phyloP scores from a whole-genome alignment of 1,140 invertebrate species.

The Schlechtendalia chinensis region DNA sequence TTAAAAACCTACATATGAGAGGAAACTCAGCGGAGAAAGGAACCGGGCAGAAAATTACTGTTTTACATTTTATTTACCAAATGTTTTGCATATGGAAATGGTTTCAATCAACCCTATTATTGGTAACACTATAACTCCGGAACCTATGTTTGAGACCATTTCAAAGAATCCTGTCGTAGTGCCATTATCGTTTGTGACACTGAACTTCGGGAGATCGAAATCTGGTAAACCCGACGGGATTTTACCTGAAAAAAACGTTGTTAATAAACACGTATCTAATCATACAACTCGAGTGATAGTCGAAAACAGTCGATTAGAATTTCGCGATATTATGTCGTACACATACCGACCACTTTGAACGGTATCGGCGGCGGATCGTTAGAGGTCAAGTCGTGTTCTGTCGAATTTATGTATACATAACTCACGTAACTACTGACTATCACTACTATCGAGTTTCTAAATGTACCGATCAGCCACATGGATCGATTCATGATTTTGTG shows the following conservation, averaged over 20 bases:
- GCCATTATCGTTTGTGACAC: conserved; percentile 59
- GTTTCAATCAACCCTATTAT: conserved; percentile 80
- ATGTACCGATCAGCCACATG: conserved; percentile 59
- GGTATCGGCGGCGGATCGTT: neutral
- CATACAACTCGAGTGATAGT: too few relatives aligned
- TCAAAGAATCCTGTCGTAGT: conserved; percentile 61
- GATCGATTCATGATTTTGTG: conserved; percentile 59
- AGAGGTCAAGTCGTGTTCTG: conserved; percentile 47
- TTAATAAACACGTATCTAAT: too few relatives aligned
- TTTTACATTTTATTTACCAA: conserved; percentile 55
- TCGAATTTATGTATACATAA: conserved; percentile 57
- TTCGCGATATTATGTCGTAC: too few relatives aligned
- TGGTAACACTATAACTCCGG: conserved; percentile 74
- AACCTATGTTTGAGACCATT: conserved; percentile 72
- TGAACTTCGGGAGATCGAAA: conserved; percentile 65
- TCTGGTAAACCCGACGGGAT: conserved; percentile 70
- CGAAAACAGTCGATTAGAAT: too few relatives aligned
- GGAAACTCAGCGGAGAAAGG: too few relatives aligned
- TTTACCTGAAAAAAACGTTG: conserved; percentile 56
- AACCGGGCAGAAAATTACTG: too few relatives aligned
- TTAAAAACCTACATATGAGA: too few relatives aligned
- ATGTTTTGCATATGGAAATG: conserved; percentile 80
- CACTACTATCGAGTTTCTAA: conserved; percentile 60
- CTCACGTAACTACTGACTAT: conserved; percentile 63
- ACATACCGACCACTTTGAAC: conserved; percentile 42